These are phyloP conservation scores for Murina feae DNA, from an alignment of 2,113 vertebrate genomes.

Conservation along the genomic window DNA sequence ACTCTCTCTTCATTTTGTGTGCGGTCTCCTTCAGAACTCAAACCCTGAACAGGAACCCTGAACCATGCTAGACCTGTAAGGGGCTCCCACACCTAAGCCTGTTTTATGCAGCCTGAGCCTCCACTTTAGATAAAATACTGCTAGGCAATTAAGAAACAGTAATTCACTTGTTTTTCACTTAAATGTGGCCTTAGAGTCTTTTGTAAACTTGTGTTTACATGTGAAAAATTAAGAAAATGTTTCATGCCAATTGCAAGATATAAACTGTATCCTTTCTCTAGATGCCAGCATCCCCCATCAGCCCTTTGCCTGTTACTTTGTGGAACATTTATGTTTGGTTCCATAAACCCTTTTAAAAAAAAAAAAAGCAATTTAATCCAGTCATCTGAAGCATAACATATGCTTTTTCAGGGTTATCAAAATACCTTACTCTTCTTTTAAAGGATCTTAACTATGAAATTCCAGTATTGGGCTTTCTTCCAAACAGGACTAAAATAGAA, in stretches of 20 bases:
- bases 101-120: background rate
- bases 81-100: no score
- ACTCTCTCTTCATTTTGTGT: no score
- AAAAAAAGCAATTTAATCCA: slow-evolving; percentile 40
- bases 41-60: no score
- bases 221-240: background rate
- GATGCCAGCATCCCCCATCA: background rate
- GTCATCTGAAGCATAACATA: slow-evolving; percentile 42
- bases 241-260: background rate
- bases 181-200: background rate
- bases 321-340: slow-evolving; percentile 38
- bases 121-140: background rate
- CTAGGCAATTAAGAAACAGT: background rate
- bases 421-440: slow-evolving; percentile 61
- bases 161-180: background rate
- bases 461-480: slow-evolving; percentile 54
- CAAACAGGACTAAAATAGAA: slow-evolving; percentile 58
- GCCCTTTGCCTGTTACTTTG: slow-evolving; percentile 21
- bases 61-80: no score
- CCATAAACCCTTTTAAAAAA: slow-evolving; percentile 41
- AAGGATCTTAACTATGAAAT: slow-evolving; percentile 58
- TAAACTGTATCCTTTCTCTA: background rate
- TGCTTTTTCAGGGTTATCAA: slow-evolving; percentile 57
- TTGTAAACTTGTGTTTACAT: background rate
- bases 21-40: no score